Percentiles rank a stretch among this genome's conserved stretches.
Evolutionary conservation across 2,797 vertebrate species (phyloP).

Genomic region (Naso thynnoides): DNA sequence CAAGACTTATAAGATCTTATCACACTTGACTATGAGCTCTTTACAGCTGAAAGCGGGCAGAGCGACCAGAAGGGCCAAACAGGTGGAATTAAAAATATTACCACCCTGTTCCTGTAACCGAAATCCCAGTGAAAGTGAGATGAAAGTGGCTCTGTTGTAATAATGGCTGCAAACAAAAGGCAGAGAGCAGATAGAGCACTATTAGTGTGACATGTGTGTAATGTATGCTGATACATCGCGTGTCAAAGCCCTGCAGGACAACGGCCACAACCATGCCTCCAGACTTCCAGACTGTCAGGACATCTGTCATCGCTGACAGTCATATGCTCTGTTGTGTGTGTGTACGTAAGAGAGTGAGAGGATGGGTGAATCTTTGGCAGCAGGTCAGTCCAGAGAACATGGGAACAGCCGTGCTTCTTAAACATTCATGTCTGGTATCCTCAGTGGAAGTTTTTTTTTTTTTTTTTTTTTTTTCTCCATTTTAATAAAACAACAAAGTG

Average conservation of each 20-base stretch:
- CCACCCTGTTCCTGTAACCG: not conserved
- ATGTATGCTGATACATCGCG: conserved; percentile 80
- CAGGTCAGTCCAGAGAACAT: conserved; percentile 66
- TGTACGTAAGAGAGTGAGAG: conserved; percentile 41
- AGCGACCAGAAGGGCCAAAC: not conserved
- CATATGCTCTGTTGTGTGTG: conserved; percentile 71
- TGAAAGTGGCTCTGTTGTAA: not conserved
- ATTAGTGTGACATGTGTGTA: conserved; percentile 63
- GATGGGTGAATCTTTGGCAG: conserved; percentile 73
- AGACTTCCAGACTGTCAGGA: conserved; percentile 86
- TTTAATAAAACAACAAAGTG: conserved; percentile 46
- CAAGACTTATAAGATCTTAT: not conserved
- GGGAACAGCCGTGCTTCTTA: conserved; percentile 75
- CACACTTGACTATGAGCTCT: not conserved
- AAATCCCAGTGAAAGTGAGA: not conserved
- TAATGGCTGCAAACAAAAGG: conserved; percentile 36
- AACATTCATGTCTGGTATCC: conserved; percentile 77
- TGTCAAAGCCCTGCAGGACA: conserved; percentile 80
- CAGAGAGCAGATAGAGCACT: conserved; percentile 26
- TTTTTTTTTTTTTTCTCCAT: conserved; percentile 1
- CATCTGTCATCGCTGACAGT: conserved; percentile 87
- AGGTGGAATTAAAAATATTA: not conserved
- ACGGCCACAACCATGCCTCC: conserved; percentile 74
- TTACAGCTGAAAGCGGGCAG: not conserved
- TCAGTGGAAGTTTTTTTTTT: conserved; percentile 14